Conservation (phyloP, 1,140 invertebrate genomes). For the Leptopilina clavipes region DNA sequence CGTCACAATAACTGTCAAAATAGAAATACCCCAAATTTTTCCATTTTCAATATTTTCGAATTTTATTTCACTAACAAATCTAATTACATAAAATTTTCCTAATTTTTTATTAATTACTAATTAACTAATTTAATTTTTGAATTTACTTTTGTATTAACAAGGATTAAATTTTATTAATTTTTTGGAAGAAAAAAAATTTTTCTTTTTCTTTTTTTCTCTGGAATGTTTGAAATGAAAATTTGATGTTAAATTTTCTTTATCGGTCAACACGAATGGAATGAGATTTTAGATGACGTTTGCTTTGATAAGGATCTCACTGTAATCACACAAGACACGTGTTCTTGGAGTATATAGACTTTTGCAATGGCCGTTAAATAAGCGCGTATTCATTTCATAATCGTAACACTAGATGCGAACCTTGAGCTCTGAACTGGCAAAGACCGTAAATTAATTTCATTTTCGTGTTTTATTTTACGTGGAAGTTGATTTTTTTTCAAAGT, state of each 20-base stretch:
- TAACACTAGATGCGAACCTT: constrained; percentile 13
- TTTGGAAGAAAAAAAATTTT: too few relatives aligned
- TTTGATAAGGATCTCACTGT: constrained; percentile 8
- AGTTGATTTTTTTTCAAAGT: too few relatives aligned
- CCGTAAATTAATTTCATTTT: neutral
- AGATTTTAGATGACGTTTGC: neutral
- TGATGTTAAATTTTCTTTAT: constrained; percentile 16
- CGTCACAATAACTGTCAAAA: neutral
- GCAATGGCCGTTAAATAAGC: constrained; percentile 1
- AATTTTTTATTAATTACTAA: neutral
- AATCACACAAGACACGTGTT: neutral
- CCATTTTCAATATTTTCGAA: neutral
- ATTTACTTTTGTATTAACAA: neutral
- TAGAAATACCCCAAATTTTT: neutral
- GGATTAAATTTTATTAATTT: too few relatives aligned
- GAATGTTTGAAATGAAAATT: neutral
- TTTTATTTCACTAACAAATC: too few relatives aligned
- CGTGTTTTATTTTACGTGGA: neutral
- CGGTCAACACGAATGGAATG: neutral
- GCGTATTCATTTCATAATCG: constrained; percentile 6
- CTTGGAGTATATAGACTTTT: neutral
- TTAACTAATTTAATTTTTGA: neutral
- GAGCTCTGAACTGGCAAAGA: constrained; percentile 14
- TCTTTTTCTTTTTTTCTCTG: neutral
- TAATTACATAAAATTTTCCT: too few relatives aligned